Evolutionary conservation across 2,113 vertebrate genomes (phyloP).

Genomic region (Apaloderma vittatum): DNA sequence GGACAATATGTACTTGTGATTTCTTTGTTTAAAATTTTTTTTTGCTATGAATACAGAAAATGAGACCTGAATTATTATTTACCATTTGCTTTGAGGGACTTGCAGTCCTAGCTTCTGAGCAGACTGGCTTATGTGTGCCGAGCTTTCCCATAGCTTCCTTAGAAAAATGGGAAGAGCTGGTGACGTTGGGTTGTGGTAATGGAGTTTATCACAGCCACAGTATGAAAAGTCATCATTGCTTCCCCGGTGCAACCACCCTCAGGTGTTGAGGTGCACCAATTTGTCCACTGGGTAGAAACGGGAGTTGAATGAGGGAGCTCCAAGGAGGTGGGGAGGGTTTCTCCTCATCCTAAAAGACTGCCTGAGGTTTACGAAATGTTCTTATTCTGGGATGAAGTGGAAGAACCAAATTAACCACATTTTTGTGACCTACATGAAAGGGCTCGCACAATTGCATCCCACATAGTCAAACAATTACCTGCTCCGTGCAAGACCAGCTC

Average conservation of each 20-base stretch:
- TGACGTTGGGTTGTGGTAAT: not conserved
- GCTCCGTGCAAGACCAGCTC: not conserved
- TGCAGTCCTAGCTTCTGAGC: not conserved
- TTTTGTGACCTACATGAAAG: constrained; percentile 25
- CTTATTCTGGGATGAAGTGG: not conserved
- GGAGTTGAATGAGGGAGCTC: not conserved
- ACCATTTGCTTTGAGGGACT: not conserved
- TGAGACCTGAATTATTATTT: not conserved
- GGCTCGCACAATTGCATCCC: not conserved
- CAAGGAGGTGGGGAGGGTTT: not conserved
- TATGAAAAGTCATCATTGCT: not conserved
- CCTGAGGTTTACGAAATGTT: not conserved
- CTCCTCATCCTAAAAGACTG: not conserved
- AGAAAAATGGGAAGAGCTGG: not conserved
- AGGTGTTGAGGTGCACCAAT: not conserved
- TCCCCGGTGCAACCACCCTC: not conserved
- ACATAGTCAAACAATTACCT: constrained; percentile 24
- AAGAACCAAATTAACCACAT: not conserved
- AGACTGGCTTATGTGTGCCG: not conserved
- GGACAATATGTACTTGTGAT: not conserved
- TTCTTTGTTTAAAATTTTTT: not conserved
- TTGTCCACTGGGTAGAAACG: not conserved
- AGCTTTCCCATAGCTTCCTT: not conserved
- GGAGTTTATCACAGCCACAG: not conserved
- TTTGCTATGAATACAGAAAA: not conserved